Base-by-base conservation (phyloP, 2,888 invertebrate species). In the Euplexia lucipara region DNA sequence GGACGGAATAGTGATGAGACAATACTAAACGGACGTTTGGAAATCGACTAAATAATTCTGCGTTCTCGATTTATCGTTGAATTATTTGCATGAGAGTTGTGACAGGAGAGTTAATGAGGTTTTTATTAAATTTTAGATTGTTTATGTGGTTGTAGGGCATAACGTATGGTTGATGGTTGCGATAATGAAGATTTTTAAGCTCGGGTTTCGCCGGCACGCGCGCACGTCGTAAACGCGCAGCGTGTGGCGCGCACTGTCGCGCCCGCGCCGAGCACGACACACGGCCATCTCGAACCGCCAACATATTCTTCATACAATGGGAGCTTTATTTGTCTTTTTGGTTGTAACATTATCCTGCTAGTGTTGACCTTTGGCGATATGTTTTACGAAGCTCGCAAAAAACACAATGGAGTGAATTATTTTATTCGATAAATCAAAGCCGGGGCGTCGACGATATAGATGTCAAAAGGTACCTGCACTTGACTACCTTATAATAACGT, bases 111-210 rank as follows among this genome's bases (percentile, higher is more conserved):
- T 84, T 82, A 83, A 86, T 83, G 78, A 81, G 73, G 60, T 70
- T 86, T 86, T 78, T 84, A 83, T 84, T 79, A 75, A 85, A 81
- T 83, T 82, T 79, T 75, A 83, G 81, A 81, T 88, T 85, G 87
- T 90, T 90, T 89, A 89, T 90, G 82, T 60, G 60, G 61, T 74
- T 79, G 82, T 78, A 60, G 66, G 76, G 77, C 78, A 75, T 86
- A 87, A 90, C 73, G 79, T 86, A 89, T 85, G 81, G 86, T 84
- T 83, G 90, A 88, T 89, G 87, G 83, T 75, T 67, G 84, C 81
- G 90, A 91, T 92, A 90, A 91, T 91, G 89, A 90, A 90, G 91
- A 90, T 84, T 86, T 73, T 88, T 84, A 87, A 88, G 90, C 82
- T 91, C 91, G 75, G 81, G 88, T 92, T 92, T 87, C 91, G 83